Evolutionary conservation across 2,113 vertebrate genomes (phyloP).

Genomic region (Clarias magur): DNA sequence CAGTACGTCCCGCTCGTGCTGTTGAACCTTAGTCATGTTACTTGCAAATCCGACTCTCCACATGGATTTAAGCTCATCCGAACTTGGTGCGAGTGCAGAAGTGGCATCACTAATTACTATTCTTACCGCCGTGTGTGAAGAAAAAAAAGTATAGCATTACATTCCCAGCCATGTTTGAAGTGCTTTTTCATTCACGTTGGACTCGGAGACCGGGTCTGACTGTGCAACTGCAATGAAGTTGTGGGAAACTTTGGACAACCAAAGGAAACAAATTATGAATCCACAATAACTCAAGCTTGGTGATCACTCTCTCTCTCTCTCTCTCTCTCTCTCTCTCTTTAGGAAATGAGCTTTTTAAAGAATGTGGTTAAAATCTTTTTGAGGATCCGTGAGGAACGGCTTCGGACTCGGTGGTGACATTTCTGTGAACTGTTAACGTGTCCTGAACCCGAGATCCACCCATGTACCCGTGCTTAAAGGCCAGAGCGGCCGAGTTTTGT

Average conservation of each 20-base stretch:
- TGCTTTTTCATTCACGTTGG: slow-evolving; percentile 28
- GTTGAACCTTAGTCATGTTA: not conserved
- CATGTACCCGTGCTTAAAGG: slow-evolving; percentile 8
- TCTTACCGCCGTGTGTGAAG: not conserved
- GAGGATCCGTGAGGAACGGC: not conserved
- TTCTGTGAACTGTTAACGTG: slow-evolving; percentile 23
- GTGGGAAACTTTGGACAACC: slow-evolving; percentile 7
- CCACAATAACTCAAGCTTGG: slow-evolving; percentile 17
- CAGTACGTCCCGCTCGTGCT: not conserved
- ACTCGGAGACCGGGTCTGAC: not conserved
- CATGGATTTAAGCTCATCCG: not conserved
- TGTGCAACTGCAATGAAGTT: not conserved
- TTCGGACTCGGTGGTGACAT: slow-evolving; percentile 10
- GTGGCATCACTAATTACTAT: not conserved
- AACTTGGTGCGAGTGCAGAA: not conserved
- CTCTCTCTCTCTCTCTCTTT: not conserved
- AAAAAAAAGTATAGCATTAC: not conserved
- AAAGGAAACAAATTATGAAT: slow-evolving; percentile 22
- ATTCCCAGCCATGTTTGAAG: not conserved
- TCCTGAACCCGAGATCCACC: not conserved
- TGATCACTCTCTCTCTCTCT: not conserved
- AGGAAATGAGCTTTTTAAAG: slow-evolving; percentile 16
- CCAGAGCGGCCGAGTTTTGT: slow-evolving; percentile 21
- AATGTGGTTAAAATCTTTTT: slow-evolving; percentile 6
- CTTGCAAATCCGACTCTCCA: not conserved